Evolutionary conservation across 1,140 invertebrate genomes (phyloP), one percentile per base, ranked within the genome.

Genomic region (Agrypnia vestita): DNA sequence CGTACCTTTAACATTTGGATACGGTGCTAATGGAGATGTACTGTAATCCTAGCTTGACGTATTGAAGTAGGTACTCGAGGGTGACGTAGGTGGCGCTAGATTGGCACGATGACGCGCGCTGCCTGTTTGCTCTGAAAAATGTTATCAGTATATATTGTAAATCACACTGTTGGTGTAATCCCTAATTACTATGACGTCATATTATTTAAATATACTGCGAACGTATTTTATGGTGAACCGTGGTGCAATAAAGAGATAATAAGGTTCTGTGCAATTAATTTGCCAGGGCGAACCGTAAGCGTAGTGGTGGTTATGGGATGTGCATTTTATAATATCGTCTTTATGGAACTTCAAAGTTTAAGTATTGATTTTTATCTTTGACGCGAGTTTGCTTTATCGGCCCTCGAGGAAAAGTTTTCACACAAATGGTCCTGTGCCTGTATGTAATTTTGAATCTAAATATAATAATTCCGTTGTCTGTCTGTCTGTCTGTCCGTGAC

Each of bases 241-340:
- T 47, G 56, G 51, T 75, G 53, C 73, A 75, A 75, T 75, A 75
- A 75, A 59, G 25, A 75, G 53, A 75, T 75, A 75, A 75, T 11
- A 12, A 3, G 3, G 47, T 47, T 19, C n/a, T 11, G 12, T 19
- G n/a, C 8, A 10, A 47, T 49, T 49, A 71, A n/a, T 51, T 4
- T 67, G 25, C 46, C 62, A 25, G 8, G 12, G 21, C 59, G 21
- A n/a, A n/a, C n/a, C 11, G 21, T 21, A 4, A 62, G 8, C 59
- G 17, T 62, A 15, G 25, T 8, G 19, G 19, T 55, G n/a, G n/a
- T n/a, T n/a, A n/a, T n/a, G n/a, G n/a, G n/a, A n/a, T n/a, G n/a
- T n/a, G n/a, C n/a, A n/a, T n/a, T n/a, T n/a, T n/a, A n/a, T n/a
- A n/a, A n/a, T n/a, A n/a, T n/a, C n/a, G n/a, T n/a, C n/a, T n/a